phyloP scores from a whole-genome alignment of 2,888 invertebrate genomes.

The Nasonia oneida region DNA sequence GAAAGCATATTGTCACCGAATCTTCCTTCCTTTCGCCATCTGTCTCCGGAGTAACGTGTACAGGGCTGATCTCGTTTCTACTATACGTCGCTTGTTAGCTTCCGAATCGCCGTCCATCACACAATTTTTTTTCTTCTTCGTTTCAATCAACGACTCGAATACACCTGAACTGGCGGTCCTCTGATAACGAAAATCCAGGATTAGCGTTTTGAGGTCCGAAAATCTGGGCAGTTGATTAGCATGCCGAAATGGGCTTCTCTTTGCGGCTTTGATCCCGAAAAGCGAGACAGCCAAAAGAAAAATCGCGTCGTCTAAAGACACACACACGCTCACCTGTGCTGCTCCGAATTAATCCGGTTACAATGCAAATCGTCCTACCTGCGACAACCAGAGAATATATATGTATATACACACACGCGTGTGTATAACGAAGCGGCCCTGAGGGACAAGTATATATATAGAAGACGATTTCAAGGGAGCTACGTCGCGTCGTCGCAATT shows the following conservation, averaged over 20 bases:
- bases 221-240: not conserved
- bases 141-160: not conserved
- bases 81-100: not conserved
- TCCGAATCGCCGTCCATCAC: not conserved
- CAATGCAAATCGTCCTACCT: conserved; percentile 26
- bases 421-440: conserved; percentile 41
- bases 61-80: not conserved
- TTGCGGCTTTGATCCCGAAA: not conserved
- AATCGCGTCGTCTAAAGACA: not conserved
- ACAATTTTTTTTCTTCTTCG: not conserved
- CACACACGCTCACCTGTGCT: not conserved
- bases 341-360: conserved; percentile 45
- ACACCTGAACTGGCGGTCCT: not conserved
- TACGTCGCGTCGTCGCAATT: conserved; percentile 50
- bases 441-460: conserved; percentile 3
- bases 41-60: not conserved
- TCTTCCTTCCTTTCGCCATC: conserved; percentile 33
- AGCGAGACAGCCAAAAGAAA: not conserved
- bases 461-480: conserved; percentile 37
- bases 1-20: conserved; percentile 36
- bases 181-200: conserved; percentile 4
- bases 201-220: not conserved
- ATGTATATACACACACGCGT: not conserved
- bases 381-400: not conserved
- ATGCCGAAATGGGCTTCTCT: not conserved